Base-by-base conservation (phyloP, 2,888 invertebrate genomes). In the Diaperis boleti region DNA sequence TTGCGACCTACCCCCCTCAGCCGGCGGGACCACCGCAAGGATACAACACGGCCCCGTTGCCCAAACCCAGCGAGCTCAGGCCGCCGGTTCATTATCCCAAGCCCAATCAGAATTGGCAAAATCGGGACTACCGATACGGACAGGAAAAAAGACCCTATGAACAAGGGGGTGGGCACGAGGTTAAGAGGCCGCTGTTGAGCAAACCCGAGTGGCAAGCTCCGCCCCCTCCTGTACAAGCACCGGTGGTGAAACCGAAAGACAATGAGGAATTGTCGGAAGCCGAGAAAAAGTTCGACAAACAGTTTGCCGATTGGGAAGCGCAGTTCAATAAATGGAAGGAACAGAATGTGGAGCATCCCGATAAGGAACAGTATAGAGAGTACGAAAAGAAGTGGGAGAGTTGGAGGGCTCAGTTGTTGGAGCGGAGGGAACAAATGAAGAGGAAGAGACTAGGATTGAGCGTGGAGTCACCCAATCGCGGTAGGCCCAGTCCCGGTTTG, bases 251-350 rank as follows among this genome's bases (percentile, higher is more conserved):
- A n/a, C n/a, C n/a, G n/a, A n/a, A 56, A 6, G 74, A 71, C 20
- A 60, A 70, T n/a, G 81, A 82, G 60, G 80, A 80, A 63, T 66
- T 85, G 33, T 83, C 85, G 0, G 86, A 87, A 70, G 92, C 94
- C 72, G 94, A 95, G 80, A 89, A 89, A 78, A 89, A 90, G 62
- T 96, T 96, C 82, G 93, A 94, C 77, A 88, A 90, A 65, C 93
- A 96, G 79, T 96, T 96, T 78, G 87, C 89, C 73, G 90, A 93
- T 76, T 96, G 96, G 96, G 95, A 95, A 81, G 88, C 92, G 70
- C 93, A 96, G 79, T 96, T 95, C 79, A 89, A 92, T 74, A 91
- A 91, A 72, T 96, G 96, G 96, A 93, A 92, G 78, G 88, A 89
- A 66, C 92, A 95, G 75, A 96, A 96, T 83, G 90, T 89, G 26